Evolutionary conservation across 23 tunicate species (phyloP).

Genomic region (Styela clava): DNA sequence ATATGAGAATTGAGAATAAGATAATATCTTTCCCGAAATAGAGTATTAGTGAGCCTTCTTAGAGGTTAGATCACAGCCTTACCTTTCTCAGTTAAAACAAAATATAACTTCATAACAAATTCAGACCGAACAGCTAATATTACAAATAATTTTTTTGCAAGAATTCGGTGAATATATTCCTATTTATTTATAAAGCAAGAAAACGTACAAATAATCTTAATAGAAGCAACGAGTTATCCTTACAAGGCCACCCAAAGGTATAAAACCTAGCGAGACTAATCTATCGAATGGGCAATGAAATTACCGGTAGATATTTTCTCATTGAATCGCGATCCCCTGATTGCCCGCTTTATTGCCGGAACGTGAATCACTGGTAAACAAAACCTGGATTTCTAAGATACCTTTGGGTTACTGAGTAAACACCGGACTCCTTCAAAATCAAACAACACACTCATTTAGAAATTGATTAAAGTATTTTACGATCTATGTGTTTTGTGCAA

Average conservation of each 20-base stretch:
- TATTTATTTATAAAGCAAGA: too few relatives aligned
- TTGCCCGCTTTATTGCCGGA: neutral
- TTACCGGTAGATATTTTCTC: neutral
- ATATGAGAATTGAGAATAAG: too few relatives aligned
- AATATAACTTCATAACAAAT: too few relatives aligned
- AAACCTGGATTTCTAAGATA: neutral
- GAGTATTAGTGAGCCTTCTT: too few relatives aligned
- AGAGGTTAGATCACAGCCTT: too few relatives aligned
- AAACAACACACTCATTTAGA: neutral
- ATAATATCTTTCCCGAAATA: too few relatives aligned
- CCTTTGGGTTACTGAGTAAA: neutral
- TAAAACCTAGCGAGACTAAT: neutral
- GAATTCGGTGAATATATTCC: too few relatives aligned
- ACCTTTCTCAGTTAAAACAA: too few relatives aligned
- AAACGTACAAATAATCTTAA: too few relatives aligned
- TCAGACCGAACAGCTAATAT: too few relatives aligned
- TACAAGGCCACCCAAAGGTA: neutral
- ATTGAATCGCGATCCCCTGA: neutral
- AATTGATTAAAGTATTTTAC: neutral
- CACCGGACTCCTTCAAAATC: neutral
- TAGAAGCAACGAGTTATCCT: too few relatives aligned
- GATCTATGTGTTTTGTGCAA: neutral
- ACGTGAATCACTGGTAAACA: neutral
- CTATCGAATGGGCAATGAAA: neutral
- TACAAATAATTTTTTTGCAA: too few relatives aligned